Evolutionary conservation across 2,113 vertebrate genomes (phyloP), one percentile per base, ranked within the genome.

Genomic region (Oenanthe melanoleuca): DNA sequence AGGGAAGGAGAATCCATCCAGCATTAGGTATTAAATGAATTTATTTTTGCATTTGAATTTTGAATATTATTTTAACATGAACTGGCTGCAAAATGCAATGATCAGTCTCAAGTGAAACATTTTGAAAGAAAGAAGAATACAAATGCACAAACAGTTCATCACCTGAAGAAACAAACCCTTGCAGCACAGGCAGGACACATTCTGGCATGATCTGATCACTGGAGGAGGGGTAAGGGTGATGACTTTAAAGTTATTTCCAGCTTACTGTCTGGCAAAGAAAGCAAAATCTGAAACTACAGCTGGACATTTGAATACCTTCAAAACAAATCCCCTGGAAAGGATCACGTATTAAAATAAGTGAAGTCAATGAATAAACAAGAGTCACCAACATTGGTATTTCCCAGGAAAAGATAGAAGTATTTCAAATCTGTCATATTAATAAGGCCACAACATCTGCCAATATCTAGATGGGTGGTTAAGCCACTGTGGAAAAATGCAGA

Each of bases 201-300:
- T 6, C 34, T 89, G 69, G 52, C 47, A 81, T 37, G 21, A 77
- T 65, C 28, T 55, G 25, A 47, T 37, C 53, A 44, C 37, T 38
- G 24, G 26, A 83, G 55, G 49, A 84, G 9, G 55, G 34, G 11
- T n/a, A 53, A 55, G 40, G 29, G n/a, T 53, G 31, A 69, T 29
- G 20, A 91, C 83, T 74, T 73, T 9, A 50, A 83, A 89, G 64
- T 80, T 84, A 89, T 71, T 96, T 95, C 69, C 56, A 92, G 60
- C 77, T 78, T 71, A 91, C 47, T 75, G n/a, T 53, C 45, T 83
- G 60, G 75, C 75, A 93, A 45, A 11, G 13, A 65, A 88, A 90
- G n/a, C 23, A 89, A 82, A 93, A 88, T 42, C 53, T 77, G 79
- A 88, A 83, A 83, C 63, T 49, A 33, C 67, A 90, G 66, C 23